A percentile compares a stretch with the other conserved stretches of the same genome.
phyloP scores from a whole-genome alignment of 2,888 invertebrate species.

The Drosophila pseudotakahashii region DNA sequence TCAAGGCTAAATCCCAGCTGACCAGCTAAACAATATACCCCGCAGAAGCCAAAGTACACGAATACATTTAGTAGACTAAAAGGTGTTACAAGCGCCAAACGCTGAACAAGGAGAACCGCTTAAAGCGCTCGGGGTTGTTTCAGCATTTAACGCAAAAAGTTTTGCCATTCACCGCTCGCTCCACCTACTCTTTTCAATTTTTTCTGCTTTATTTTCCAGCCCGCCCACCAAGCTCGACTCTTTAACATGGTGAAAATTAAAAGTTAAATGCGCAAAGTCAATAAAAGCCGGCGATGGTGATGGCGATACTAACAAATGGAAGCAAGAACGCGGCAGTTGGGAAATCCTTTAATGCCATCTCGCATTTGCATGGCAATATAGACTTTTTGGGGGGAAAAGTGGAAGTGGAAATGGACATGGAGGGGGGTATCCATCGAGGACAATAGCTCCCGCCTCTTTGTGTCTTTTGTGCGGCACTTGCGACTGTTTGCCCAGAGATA shows the following conservation, averaged over 20 bases:
- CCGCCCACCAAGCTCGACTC: slow-evolving; percentile 18
- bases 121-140: slow-evolving; percentile 57
- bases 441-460: slow-evolving; percentile 60
- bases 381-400: background rate
- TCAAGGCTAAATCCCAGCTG: no score
- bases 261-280: slow-evolving; percentile 74
- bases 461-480: slow-evolving; percentile 62
- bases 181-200: background rate
- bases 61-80: slow-evolving; percentile 30
- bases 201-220: no score
- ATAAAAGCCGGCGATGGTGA: slow-evolving; percentile 56
- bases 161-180: slow-evolving; percentile 14
- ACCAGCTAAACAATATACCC: slow-evolving; percentile 1
- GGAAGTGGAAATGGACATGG: background rate
- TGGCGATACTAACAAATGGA: slow-evolving; percentile 55
- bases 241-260: slow-evolving; percentile 62
- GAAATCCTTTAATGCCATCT: slow-evolving; percentile 71
- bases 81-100: slow-evolving; percentile 61
- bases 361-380: slow-evolving; percentile 61
- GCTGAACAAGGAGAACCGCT: slow-evolving; percentile 31
- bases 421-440: slow-evolving; percentile 35
- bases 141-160: slow-evolving; percentile 54
- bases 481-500: slow-evolving; percentile 67
- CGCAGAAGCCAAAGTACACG: background rate
- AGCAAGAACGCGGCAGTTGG: slow-evolving; percentile 38